Conservation (phyloP, 1,140 invertebrate genomes). For the Drosophila repletoides region DNA sequence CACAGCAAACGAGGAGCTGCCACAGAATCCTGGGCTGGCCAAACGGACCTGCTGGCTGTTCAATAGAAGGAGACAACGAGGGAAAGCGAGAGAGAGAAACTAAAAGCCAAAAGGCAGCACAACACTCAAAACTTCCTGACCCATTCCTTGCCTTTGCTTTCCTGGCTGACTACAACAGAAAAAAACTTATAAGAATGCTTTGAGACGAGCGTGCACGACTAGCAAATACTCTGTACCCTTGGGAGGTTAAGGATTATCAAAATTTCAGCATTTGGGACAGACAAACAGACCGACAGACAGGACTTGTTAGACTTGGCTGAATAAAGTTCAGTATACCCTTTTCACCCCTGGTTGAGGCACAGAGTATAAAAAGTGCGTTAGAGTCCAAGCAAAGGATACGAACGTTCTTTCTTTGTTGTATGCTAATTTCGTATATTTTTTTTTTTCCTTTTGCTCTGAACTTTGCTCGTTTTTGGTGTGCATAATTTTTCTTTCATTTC, state of each 20-base stretch:
- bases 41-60: slow-evolving; percentile 15
- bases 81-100: slow-evolving; percentile 14
- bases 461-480: slow-evolving; percentile 33
- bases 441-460: slow-evolving; percentile 17
- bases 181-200: too few species aligned
- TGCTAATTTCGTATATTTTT: slow-evolving; percentile 68
- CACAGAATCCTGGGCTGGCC: slow-evolving; percentile 27
- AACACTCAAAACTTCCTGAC: not conserved
- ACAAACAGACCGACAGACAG: too few species aligned
- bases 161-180: too few species aligned
- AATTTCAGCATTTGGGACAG: too few species aligned
- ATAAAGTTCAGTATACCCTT: too few species aligned
- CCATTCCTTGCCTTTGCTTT: not conserved
- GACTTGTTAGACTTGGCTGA: too few species aligned
- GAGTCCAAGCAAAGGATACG: not conserved
- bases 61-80: slow-evolving; percentile 23
- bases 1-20: slow-evolving; percentile 35
- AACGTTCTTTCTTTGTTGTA: slow-evolving; percentile 66
- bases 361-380: slow-evolving; percentile 40
- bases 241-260: too few species aligned
- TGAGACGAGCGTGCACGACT: too few species aligned
- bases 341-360: too few species aligned
- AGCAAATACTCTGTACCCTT: too few species aligned
- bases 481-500: slow-evolving; percentile 55
- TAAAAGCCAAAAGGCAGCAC: not conserved